Conservation (phyloP, 2,113 vertebrate species). For the Phaethornis superciliosus region DNA sequence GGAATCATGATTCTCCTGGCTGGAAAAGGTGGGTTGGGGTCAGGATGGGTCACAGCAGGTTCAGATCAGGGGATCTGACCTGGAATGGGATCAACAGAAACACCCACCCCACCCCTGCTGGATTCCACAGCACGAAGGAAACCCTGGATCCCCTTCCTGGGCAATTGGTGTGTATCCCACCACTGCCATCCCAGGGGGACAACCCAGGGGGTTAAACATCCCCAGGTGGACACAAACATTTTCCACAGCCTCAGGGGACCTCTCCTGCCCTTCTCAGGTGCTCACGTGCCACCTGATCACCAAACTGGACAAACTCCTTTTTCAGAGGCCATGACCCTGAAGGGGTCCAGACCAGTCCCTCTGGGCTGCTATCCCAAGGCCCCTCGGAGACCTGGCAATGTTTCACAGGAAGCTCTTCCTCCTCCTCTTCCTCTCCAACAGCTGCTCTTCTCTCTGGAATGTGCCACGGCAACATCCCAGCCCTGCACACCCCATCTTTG, state of each 20-base stretch:
- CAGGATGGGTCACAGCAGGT: not conserved
- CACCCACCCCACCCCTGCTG: no score
- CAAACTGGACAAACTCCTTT: not conserved
- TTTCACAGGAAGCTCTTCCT: not conserved
- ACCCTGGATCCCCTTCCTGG: not conserved
- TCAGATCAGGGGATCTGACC: not conserved
- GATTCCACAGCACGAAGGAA: not conserved
- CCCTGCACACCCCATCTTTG: not conserved
- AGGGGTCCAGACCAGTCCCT: not conserved
- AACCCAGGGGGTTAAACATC: not conserved
- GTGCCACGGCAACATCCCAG: not conserved
- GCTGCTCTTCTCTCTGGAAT: not conserved
- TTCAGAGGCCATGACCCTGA: fast-evolving
- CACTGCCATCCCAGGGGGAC: not conserved
- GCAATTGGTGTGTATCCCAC: fast-evolving
- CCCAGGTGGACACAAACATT: not conserved
- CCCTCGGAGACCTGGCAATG: fast-evolving
- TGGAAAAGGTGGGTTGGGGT: not conserved
- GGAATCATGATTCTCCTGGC: constrained; percentile 2
- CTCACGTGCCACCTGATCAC: not conserved
- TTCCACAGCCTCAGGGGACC: not conserved
- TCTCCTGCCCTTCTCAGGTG: not conserved
- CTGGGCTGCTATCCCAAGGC: not conserved
- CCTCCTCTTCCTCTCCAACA: not conserved
- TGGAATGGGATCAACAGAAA: not conserved